Base-by-base conservation (phyloP, 1,140 invertebrate genomes). In the Helicoverpa armigera region DNA sequence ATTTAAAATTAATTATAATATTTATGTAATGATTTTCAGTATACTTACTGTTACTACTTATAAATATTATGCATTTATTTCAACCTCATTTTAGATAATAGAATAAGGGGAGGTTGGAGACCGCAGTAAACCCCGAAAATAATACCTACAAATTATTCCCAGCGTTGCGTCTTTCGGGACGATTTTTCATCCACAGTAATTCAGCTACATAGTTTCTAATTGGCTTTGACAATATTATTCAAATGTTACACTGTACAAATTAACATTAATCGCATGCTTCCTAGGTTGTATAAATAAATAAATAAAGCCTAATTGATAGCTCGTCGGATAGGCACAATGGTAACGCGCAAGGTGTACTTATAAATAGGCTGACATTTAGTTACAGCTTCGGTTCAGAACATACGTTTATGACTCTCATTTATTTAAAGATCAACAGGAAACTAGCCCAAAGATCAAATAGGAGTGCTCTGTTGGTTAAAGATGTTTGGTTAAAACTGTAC, bases 341-440 rank as follows among this genome's bases (percentile, higher is more conserved):
- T 74, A 60, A 50, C 54, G 60, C 50, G 74, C 74, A 77, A 77
- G 74, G 58, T 77, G 74, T 61, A 29, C 65, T 53, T 65, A 77
- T 65, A 13, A 65, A 77, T 77, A 77, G 74, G 23, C 58, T 77
- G 74, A 77, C 74, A 77, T 77, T 77, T 77, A 65, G 43, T 70
- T 51, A 53, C 16, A 10, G 58, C 51, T 76, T 76, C 43, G 13
- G 60, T 77, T 35, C 60, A 54, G 60, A 60, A 67, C 75, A 54
- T 50, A 65, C 54, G 75, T 77, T 76, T 56, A 74, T 16, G 51
- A 2, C 73, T 23, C 43, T 58, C 23, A 61, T 74, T 58, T 74
- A 58, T 75, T 58, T 50, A 75, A 60, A 75, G 56, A 75, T 75
- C 56, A 48, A 61, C 53, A 61, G 43, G 73, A 50, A 74, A 73